phyloP scores from a whole-genome alignment of 1,140 invertebrate species.

The Caenorhabditis tropicalis region DNA sequence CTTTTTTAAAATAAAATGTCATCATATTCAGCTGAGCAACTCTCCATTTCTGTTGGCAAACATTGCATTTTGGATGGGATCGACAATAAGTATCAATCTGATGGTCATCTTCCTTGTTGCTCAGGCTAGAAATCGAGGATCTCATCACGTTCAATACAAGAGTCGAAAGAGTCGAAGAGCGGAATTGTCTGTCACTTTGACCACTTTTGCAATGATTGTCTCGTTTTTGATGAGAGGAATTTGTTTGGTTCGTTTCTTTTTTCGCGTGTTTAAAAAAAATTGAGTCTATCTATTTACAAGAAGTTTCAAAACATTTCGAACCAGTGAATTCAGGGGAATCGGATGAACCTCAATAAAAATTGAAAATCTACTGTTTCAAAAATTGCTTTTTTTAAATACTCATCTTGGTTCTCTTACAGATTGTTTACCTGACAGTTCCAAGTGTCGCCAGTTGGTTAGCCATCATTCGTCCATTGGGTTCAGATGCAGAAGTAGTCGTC shows the following conservation, averaged over 20 bases:
- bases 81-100: background rate
- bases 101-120: conserved; percentile 4
- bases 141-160: conserved; percentile 8
- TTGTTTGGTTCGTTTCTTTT: background rate
- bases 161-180: conserved; percentile 15
- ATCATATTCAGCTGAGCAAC: background rate
- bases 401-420: background rate
- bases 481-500: conserved; percentile 17
- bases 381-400: no score
- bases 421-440: background rate
- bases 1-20: no score
- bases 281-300: background rate
- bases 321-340: no score
- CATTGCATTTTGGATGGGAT: conserved; percentile 28
- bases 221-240: conserved; percentile 4
- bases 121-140: background rate
- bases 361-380: no score
- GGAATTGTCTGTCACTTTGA: background rate
- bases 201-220: conserved; percentile 17
- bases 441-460: background rate
- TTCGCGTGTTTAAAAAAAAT: background rate
- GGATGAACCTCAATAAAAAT: no score
- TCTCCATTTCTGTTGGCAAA: background rate
- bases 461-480: conserved; percentile 15
- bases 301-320: no score